Conservation (phyloP, 2,113 vertebrate species). For the Pogonocichla stellata region DNA sequence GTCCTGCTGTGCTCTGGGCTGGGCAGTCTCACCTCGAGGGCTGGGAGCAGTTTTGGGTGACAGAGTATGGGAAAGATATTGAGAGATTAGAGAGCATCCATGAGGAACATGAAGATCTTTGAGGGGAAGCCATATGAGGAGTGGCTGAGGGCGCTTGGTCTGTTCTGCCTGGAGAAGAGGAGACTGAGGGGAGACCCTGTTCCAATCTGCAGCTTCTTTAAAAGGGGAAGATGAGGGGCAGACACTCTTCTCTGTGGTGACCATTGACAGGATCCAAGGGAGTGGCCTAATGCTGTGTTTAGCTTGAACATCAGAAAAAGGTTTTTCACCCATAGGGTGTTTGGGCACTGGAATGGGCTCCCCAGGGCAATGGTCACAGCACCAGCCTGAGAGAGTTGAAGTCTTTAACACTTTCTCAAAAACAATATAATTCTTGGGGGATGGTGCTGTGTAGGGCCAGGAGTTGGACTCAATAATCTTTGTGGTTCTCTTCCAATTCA, state of each 20-base stretch:
- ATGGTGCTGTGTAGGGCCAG: background rate
- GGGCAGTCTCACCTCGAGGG: accelerated
- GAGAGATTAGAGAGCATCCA: accelerated
- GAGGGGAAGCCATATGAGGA: background rate
- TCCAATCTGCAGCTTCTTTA: background rate
- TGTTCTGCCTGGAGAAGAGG: too few relatives aligned
- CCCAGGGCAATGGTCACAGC: background rate
- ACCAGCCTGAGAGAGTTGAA: background rate
- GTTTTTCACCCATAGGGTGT: background rate
- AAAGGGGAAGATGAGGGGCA: background rate
- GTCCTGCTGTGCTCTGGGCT: accelerated
- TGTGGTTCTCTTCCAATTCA: background rate
- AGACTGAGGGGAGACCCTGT: background rate
- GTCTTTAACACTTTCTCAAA: background rate
- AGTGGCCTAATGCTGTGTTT: background rate
- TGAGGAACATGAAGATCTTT: background rate
- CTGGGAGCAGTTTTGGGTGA: background rate
- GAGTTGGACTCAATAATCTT: background rate
- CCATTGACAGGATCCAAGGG: background rate
- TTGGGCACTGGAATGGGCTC: background rate
- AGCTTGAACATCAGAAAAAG: background rate
- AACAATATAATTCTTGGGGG: background rate
- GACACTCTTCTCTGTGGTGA: background rate
- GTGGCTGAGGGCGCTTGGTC: background rate
- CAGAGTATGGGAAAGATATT: too few relatives aligned